Evolutionary conservation across 2,113 vertebrate species (phyloP), one percentile per base, ranked within the genome.

Genomic region (Nycticorax nycticorax): DNA sequence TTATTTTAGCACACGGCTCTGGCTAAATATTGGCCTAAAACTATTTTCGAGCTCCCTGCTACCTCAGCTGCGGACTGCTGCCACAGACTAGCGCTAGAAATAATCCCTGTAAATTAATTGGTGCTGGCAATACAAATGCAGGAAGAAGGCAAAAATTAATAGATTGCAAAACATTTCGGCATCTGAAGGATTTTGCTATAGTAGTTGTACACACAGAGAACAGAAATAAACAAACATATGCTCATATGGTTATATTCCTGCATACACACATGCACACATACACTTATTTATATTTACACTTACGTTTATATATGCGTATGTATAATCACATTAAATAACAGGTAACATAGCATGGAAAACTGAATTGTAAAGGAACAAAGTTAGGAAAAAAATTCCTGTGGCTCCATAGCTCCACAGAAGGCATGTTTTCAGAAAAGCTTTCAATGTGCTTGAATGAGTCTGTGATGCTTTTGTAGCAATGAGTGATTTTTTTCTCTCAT

Each of bases 201-300:
- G 53, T 76, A 76, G 66, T 60, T 76, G 85, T 75, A 82, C 48
- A 57, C 27, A 76, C 17, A 77, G 4, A 43, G 47, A 79, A 56
- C 30, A 56, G 55, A 90, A 92, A 93, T 89, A 89, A 95, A 91
- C 75, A 94, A 92, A 93, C 57, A 82, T 84, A 89, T 94, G 94
- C 62, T 88, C 62, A 16, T 89, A 47, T 71, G 41, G 22, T 63
- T 90, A 21, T 85, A 50, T 63, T 78, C n/a, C 63, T 88, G 7
- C 75, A 63, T n/a, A 16, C 16, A 39, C 13, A 62, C 75, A 63
- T n/a, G 14, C 16, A 43, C 13, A 62, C 24, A 35, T 14, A 28
- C 23, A 50, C 9, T 13, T 75, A 43, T 64, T 75, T 71, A 8
- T 85, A 39, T 88, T 68, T 80, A 48, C 21, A 69, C 22, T 88